phyloP scores from a whole-genome alignment of 2,113 vertebrate genomes.

The Peromyscus californicus region DNA sequence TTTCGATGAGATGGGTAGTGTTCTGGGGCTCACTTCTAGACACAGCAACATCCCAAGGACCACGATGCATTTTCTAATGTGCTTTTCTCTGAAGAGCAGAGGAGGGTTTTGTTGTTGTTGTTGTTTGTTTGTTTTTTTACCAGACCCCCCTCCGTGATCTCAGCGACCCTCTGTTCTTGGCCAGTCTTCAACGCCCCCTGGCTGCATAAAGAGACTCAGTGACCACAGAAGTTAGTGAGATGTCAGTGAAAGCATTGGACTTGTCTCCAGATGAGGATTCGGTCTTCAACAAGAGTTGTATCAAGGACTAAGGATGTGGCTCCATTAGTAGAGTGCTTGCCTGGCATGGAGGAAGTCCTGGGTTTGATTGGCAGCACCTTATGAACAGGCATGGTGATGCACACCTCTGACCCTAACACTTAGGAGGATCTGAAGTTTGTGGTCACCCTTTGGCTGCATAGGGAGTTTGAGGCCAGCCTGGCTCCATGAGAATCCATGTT shows the following conservation, averaged over 20 bases:
- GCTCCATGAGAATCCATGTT: neutral
- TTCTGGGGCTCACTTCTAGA: neutral
- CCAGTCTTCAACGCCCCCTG: neutral
- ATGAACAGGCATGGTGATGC: too few species aligned
- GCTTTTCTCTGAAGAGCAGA: neutral
- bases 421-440: too few species aligned
- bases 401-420: too few species aligned
- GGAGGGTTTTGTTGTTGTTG: too few species aligned
- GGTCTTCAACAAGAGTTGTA: neutral
- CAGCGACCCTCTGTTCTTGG: neutral
- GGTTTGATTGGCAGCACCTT: too few species aligned
- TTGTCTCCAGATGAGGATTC: neutral
- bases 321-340: neutral
- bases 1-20: neutral
- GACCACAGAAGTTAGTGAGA: accelerated
- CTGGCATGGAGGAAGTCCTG: neutral
- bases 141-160: neutral
- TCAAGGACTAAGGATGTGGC: neutral
- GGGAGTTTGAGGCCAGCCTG: neutral
- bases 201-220: neutral
- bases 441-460: neutral
- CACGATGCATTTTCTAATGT: neutral
- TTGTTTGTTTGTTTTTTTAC: too few species aligned
- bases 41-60: neutral
- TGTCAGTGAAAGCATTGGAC: neutral